Percentiles rank a stretch among this genome's conserved stretches.
Evolutionary conservation across 2,113 vertebrate genomes (phyloP).

Genomic region (Hippocampus zosterae): DNA sequence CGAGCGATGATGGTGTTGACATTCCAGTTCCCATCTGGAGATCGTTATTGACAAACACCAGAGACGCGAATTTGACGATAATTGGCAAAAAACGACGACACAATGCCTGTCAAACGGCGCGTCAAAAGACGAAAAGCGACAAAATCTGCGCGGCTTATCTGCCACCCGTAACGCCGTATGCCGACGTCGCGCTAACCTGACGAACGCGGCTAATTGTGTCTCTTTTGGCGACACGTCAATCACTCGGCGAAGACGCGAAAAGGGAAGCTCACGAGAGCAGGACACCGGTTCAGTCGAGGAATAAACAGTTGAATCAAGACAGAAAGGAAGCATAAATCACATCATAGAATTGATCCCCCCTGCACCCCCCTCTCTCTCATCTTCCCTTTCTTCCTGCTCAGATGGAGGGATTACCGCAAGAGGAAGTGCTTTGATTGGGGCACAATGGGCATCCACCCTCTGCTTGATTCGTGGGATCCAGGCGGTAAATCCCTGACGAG

Average conservation of each 20-base stretch:
- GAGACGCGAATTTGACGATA: neutral
- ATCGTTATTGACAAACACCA: neutral
- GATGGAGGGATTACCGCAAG: conserved; percentile 73
- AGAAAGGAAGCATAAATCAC: conserved; percentile 37
- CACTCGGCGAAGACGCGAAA: conserved; percentile 28
- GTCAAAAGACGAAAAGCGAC: conserved; percentile 22
- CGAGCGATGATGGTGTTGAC: neutral
- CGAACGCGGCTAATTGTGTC: conserved; percentile 32
- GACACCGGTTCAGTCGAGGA: conserved; percentile 35
- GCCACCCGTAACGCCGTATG: neutral
- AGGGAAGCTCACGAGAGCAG: conserved; percentile 40
- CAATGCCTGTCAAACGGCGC: conserved; percentile 12
- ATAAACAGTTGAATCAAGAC: conserved; percentile 57
- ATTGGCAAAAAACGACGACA: conserved; percentile 4
- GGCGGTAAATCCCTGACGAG: conserved; percentile 68
- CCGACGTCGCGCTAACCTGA: conserved; percentile 23
- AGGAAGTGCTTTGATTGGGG: conserved; percentile 75
- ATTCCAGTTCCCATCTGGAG: neutral
- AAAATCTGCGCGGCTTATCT: conserved; percentile 26
- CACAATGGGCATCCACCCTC: conserved; percentile 76
- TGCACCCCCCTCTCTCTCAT: no score
- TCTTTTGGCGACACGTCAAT: conserved; percentile 42
- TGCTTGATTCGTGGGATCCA: conserved; percentile 75
- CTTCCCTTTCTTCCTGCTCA: conserved; percentile 68
- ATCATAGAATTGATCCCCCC: conserved; percentile 64